Base-by-base conservation (phyloP, 1,140 invertebrate genomes). In the Drosophila teissieri region DNA sequence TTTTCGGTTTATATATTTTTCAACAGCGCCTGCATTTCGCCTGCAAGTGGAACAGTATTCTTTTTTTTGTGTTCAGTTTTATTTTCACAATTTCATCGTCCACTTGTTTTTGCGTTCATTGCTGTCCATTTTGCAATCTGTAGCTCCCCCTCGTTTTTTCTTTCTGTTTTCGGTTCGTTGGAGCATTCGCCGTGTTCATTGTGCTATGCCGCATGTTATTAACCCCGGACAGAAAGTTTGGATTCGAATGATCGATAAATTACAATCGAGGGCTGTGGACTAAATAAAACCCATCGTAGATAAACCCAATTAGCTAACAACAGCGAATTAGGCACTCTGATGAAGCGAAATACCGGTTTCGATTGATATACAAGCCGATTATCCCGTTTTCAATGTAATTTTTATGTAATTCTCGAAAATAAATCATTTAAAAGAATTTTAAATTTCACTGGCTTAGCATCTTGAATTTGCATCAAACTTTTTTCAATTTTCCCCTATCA, bases 41-140 rank as follows among this genome's bases (percentile, higher is more conserved):
- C 12, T 34, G 27, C 24, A 63, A 67, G 31, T 52, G 40, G 37
- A 64, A 53, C 19, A 52, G 15, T 45, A 17, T 36, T 70, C 46
- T 69, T 56, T 19, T 27, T 46, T 54, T 70, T 70, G 55, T 55
- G 24, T 31, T 31, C 31, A 39, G 40, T 57, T 69, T 22, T 57
- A 70, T 70, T 70, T 70, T 70, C 52, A 70, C 68, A 70, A 70
- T 70, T 70, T 70, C 68, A 70, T 70, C 68, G 68, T 70, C 68
- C 68, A 70, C 51, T 70, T 70, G 68, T 70, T 70, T 70, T 70
- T 70, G 51, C 63, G 63, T 69, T 69, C 67, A 56, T 69, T 46
- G 67, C 67, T 69, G 67, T 70, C 64, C 67, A 34, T 70, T 70
- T 70, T 69, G 65, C 68, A 70, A 70, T 70, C 68, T 24, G 51